Evolutionary conservation across 2,797 vertebrate species (phyloP).

Genomic region (Sphaeramia orbicularis): DNA sequence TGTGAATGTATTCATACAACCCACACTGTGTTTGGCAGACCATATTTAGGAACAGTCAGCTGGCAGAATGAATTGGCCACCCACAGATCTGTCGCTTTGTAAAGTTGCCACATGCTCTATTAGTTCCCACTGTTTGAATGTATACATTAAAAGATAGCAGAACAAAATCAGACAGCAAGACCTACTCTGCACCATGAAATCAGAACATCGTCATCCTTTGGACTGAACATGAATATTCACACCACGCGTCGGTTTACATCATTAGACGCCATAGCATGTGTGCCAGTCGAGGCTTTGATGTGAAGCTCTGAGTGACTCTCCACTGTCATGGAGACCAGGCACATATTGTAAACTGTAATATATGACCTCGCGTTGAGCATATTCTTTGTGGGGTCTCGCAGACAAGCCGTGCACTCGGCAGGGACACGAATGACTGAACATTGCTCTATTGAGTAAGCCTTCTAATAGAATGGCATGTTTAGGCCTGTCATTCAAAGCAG

Average conservation of each 20-base stretch:
- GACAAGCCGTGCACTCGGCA: conserved; percentile 67
- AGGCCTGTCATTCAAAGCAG: conserved; percentile 77
- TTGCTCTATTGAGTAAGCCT: conserved; percentile 75
- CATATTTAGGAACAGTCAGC: conserved; percentile 70
- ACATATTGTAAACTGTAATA: conserved; percentile 77
- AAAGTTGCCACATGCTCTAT: conserved; percentile 83
- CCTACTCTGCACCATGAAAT: conserved; percentile 75
- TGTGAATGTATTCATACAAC: conserved; percentile 45
- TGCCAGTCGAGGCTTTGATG: conserved; percentile 64
- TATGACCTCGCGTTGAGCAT: conserved; percentile 72
- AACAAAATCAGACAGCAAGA: conserved; percentile 65
- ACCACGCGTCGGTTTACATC: conserved; percentile 62
- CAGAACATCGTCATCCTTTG: conserved; percentile 67
- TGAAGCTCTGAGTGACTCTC: conserved; percentile 59
- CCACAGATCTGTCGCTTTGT: conserved; percentile 78
- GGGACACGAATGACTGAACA: conserved; percentile 78
- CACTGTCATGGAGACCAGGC: conserved; percentile 67
- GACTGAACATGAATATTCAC: conserved; percentile 69
- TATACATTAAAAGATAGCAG: conserved; percentile 76
- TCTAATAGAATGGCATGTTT: conserved; percentile 77
- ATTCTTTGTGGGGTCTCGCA: conserved; percentile 72
- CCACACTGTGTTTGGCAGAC: conserved; percentile 67
- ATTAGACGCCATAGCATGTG: conserved; percentile 50
- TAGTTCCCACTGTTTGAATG: conserved; percentile 77
- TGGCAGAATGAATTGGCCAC: conserved; percentile 71